Conservation (phyloP, 2,888 invertebrate genomes). For the Drosophila colorata region DNA sequence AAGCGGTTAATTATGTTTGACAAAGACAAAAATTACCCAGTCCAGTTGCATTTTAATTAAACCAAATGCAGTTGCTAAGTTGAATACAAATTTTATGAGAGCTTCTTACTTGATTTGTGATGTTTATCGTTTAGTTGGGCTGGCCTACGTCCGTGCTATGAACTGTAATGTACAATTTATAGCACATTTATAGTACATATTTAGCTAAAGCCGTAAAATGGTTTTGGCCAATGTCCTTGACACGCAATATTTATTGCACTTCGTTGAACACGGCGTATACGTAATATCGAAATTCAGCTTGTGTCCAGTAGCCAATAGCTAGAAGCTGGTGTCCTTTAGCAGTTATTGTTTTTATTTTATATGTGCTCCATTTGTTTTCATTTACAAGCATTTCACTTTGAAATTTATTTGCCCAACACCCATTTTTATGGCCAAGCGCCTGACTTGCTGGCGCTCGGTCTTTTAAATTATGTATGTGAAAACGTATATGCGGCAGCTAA, state of each 20-base stretch:
- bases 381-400: slow-evolving; percentile 81
- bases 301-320: slow-evolving; percentile 17
- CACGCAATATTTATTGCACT: slow-evolving; percentile 69
- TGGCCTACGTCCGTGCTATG: slow-evolving; percentile 13
- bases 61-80: slow-evolving; percentile 35
- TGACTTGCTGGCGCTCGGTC: slow-evolving; percentile 45
- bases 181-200: slow-evolving; percentile 61
- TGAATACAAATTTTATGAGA: slow-evolving; percentile 43
- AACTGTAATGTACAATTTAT: slow-evolving; percentile 26
- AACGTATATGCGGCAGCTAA: slow-evolving; percentile 50
- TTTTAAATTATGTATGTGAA: slow-evolving; percentile 64
- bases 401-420: slow-evolving; percentile 74
- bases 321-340: slow-evolving; percentile 40
- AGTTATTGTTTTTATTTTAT: slow-evolving; percentile 54
- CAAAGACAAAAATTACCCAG: slow-evolving; percentile 23
- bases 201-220: slow-evolving; percentile 33
- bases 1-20: slow-evolving; percentile 50
- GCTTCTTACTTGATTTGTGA: slow-evolving; percentile 33
- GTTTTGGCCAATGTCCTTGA: slow-evolving; percentile 64
- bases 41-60: slow-evolving; percentile 64
- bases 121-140: slow-evolving; percentile 46
- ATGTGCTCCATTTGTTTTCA: slow-evolving; percentile 75
- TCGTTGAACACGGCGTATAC: slow-evolving; percentile 57
- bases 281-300: slow-evolving; percentile 61
- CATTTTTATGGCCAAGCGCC: slow-evolving; percentile 75